Conservation (phyloP, 2,113 vertebrate genomes). For the Aptenodytes patagonicus region DNA sequence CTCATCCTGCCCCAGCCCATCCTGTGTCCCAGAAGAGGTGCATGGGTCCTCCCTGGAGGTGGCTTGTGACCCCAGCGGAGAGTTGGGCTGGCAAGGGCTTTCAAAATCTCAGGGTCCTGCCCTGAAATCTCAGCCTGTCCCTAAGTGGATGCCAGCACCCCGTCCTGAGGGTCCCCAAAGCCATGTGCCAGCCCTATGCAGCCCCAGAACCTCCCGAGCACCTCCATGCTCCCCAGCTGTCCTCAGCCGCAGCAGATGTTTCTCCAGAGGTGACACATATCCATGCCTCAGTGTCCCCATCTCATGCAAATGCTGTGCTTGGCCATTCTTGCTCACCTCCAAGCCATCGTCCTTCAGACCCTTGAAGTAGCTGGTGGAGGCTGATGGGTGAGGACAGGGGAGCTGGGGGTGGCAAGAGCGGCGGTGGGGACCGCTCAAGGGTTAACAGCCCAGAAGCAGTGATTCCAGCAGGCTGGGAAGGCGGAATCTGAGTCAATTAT, state of each 20-base stretch:
- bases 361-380: background rate
- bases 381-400: background rate
- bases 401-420: background rate
- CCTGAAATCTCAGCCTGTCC: background rate
- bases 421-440: background rate
- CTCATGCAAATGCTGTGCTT: fast-evolving
- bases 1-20: background rate
- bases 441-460: background rate
- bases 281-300: background rate
- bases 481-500: slow-evolving; percentile 52
- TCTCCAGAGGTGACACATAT: fast-evolving
- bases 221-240: background rate
- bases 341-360: background rate
- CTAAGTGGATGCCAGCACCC: background rate
- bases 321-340: background rate
- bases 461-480: background rate
- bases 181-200: background rate
- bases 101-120: background rate
- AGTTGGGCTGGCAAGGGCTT: background rate
- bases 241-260: background rate
- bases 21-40: background rate
- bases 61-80: background rate
- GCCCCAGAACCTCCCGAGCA: background rate
- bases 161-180: background rate
- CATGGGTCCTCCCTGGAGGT: background rate